Evolutionary conservation across 2,113 vertebrate species (phyloP), one percentile per base, ranked within the genome.

Genomic region (Zosterops hypoxanthus): DNA sequence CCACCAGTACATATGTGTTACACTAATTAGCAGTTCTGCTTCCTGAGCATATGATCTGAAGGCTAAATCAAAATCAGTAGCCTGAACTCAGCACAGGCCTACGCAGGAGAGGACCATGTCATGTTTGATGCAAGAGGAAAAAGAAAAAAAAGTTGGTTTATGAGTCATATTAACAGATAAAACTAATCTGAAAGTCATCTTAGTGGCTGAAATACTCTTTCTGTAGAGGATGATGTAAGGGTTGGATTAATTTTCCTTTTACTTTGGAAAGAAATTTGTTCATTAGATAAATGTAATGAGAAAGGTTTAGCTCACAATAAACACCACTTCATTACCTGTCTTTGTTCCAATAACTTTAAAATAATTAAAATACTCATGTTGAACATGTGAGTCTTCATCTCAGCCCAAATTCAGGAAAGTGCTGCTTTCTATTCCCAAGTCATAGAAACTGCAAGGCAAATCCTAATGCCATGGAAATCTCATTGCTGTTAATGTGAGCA

Each of bases 41-140:
- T 96, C 93, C 89, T 95, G 91, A 96, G 71, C 87, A 80, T 92
- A 82, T 80, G 86, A 94, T 92, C 66, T 46, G 87, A 53, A 95
- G 66, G 42, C 69, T 92, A 61, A 91, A 75, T 82, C 73, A 89
- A n/a, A 92, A 84, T 59, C 73, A 71, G 47, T 65, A 81, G n/a
- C 71, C 86, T 79, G 91, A 77, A 28, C 70, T 85, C 60, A n/a
- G 77, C 24, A 14, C 78, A 88, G 63, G 76, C 94, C 93, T 47
- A 81, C 41, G 33, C 92, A 95, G 76, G 64, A 85, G 31, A 49
- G 36, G 49, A 66, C 61, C n/a, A 2, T 46, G 65, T 49, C 69
- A 66, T 23, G 15, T 75, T 70, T 89, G 83, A 86, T 79, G 65
- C 26, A 87, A 92, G 41, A 73, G n/a, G 23, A 8, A 19, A n/a